Base-by-base conservation (phyloP, 1,140 invertebrate species). In the Phenacoccus solenopsis region DNA sequence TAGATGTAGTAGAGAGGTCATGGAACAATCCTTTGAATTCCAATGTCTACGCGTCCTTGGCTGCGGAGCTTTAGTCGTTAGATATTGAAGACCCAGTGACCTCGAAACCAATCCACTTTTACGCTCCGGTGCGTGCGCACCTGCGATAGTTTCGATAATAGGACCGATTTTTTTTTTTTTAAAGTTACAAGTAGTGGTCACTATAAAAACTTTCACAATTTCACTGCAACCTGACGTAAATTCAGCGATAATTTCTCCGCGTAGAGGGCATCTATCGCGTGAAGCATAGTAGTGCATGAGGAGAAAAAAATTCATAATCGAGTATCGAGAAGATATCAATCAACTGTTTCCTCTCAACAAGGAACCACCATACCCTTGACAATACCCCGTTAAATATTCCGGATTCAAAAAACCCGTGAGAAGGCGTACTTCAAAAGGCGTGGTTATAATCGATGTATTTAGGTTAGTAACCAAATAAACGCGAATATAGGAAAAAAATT, bases 1-100 rank as follows among this genome's bases (percentile, higher is more conserved):
- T 22, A 59, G 56, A 59, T 22, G 21, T 24, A 24, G 25, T 24
- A 27, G 22, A 64, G 32, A 38, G 59, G 21, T 64, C 59, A 64
- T 64, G 59, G 59, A 64, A 64, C 59, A 64, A 64, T 64, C 59
- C 59, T 64, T 64, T 64, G 59, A 64, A 64, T 64, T 64, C 59
- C 59, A 64, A 64, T 64, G 59, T 64, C 59, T 64, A 24, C 59
- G 25, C 59, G 59, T 64, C 59, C 59, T 64, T 64, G 59, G 25
- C 59, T 64, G 59, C 22, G 22, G 25, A 64, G 25, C 59, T 64
- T 64, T 64, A 27, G 59, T 64, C 25, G 59, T 64, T 64, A 64
- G 21, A 64, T 64, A 25, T 25, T 64, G 25, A 64, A 64, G 59
- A 64, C 59, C 59, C 59, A 64, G 59, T 64, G 59, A 64, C 59